Conservation (phyloP, 2,797 vertebrate genomes). For the Acipenser oxyrinchus region DNA sequence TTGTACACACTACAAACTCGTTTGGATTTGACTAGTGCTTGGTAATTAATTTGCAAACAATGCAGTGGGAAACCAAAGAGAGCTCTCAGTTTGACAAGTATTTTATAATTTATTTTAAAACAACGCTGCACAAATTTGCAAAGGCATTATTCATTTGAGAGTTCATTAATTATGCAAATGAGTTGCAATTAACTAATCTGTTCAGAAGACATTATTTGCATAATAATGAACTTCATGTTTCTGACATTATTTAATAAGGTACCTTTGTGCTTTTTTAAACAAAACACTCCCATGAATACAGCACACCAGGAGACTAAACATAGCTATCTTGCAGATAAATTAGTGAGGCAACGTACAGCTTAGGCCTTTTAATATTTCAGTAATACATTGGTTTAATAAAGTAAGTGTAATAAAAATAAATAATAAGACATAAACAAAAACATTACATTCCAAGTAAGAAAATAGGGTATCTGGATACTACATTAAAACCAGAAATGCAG, state of each 20-base stretch:
- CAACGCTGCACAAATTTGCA: slow-evolving; percentile 75
- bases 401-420: no score
- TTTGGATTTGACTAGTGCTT: slow-evolving; percentile 69
- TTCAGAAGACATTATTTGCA: slow-evolving; percentile 78
- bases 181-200: slow-evolving; percentile 89
- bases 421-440: no score
- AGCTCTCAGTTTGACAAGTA: slow-evolving; percentile 69
- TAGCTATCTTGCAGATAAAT: neutral
- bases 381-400: no score
- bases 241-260: slow-evolving; percentile 83
- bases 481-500: no score
- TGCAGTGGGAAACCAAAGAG: slow-evolving; percentile 59
- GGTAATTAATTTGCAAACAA: slow-evolving; percentile 73
- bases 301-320: slow-evolving; percentile 23
- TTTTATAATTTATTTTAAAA: slow-evolving; percentile 87
- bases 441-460: no score
- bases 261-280: slow-evolving; percentile 72
- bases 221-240: slow-evolving; percentile 83
- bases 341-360: no score
- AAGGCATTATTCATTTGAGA: slow-evolving; percentile 85
- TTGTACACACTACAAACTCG: slow-evolving; percentile 60
- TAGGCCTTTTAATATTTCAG: no score
- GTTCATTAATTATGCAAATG: slow-evolving; percentile 95
- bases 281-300: slow-evolving; percentile 53
- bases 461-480: no score